phyloP scores from a whole-genome alignment of 2,797 vertebrate species.

The Hylomyscus alleni region DNA sequence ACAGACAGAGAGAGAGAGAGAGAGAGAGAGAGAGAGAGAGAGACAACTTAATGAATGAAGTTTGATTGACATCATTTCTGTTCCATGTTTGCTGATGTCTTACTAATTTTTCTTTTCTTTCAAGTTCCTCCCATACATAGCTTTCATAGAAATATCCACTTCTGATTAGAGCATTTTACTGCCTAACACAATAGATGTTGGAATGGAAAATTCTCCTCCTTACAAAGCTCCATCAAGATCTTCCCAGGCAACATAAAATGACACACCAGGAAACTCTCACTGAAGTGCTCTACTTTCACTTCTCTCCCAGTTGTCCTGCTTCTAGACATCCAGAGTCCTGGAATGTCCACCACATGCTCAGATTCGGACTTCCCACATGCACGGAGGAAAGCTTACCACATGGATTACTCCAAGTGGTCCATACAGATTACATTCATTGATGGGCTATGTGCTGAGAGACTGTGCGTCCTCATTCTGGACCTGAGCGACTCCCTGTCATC shows the following conservation, averaged over 20 bases:
- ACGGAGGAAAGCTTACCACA: constrained; percentile 91
- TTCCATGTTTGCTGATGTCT: constrained; percentile 92
- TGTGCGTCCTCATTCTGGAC: constrained; percentile 91
- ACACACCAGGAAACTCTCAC: constrained; percentile 94
- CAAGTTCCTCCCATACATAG: constrained; percentile 89
- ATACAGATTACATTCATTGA: constrained; percentile 75
- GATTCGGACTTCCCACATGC: constrained; percentile 91
- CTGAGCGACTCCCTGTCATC: constrained; percentile 89
- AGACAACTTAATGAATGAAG: not conserved
- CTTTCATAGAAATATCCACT: constrained; percentile 81
- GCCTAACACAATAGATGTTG: constrained; percentile 87
- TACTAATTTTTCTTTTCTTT: constrained; percentile 92
- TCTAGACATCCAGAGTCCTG: constrained; percentile 91
- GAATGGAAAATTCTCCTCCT: constrained; percentile 87
- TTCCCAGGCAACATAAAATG: constrained; percentile 92
- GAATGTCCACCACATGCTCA: constrained; percentile 88
- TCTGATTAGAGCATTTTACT: constrained; percentile 91
- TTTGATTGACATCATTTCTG: constrained; percentile 78
- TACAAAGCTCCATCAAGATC: constrained; percentile 92
- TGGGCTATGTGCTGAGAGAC: constrained; percentile 79
- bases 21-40: not conserved
- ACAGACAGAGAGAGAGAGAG: no score
- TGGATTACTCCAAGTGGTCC: constrained; percentile 92
- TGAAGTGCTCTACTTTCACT: constrained; percentile 92
- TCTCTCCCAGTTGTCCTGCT: constrained; percentile 68